Conservation (phyloP, 2,888 invertebrate species). For the Rhingia rostrata region DNA sequence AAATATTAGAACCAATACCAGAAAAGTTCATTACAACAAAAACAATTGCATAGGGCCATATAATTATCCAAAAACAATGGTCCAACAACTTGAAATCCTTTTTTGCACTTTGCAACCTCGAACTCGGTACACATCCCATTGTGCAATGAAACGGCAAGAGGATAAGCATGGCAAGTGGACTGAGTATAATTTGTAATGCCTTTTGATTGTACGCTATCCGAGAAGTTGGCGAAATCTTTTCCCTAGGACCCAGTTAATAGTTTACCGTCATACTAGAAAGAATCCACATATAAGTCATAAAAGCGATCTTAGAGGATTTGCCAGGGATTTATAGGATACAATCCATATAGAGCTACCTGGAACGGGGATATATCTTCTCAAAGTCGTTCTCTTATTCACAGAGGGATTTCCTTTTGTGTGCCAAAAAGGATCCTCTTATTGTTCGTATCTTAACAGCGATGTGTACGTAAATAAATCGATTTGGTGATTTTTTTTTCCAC, state of each 20-base stretch:
- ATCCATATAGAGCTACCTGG: background rate
- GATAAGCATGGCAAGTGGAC: constrained; percentile 54
- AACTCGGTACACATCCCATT: constrained; percentile 22
- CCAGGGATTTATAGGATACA: constrained; percentile 5
- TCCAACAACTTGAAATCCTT: constrained; percentile 58
- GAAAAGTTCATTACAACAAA: constrained; percentile 15
- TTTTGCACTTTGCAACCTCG: constrained; percentile 40
- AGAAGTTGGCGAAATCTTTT: constrained; percentile 30
- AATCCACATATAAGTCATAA: constrained; percentile 36
- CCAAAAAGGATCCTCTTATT: constrained; percentile 59
- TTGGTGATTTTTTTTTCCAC: constrained; percentile 40
- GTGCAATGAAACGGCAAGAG: constrained; percentile 49
- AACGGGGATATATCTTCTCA: constrained; percentile 4
- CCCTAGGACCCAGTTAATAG: background rate
- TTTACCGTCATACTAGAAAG: constrained; percentile 13
- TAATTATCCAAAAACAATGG: constrained; percentile 57
- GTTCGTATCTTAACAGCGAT: constrained; percentile 39
- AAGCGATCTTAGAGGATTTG: constrained; percentile 43
- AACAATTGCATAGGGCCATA: constrained; percentile 45
- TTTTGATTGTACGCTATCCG: background rate
- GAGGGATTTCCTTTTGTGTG: constrained; percentile 39
- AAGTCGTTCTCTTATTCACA: constrained; percentile 15
- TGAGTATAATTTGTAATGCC: constrained; percentile 32
- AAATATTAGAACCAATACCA: background rate
- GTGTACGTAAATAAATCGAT: constrained; percentile 60